A percentile compares a stretch with the other conserved stretches of the same genome.
Evolutionary conservation across 2,888 invertebrate species (phyloP).

Genomic region (Nemotelus pantherinus): DNA sequence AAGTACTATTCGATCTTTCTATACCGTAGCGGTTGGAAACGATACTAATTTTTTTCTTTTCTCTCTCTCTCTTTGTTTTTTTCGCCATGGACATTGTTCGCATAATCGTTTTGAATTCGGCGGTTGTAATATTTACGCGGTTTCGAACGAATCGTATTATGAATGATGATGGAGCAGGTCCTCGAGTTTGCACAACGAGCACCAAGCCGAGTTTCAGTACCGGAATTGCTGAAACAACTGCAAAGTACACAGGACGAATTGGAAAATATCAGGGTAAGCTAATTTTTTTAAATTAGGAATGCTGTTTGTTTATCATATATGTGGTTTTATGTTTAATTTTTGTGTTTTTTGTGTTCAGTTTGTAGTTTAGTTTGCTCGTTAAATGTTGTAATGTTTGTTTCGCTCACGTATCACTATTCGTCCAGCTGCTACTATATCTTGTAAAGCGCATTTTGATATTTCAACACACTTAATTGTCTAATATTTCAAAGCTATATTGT

Average conservation of each 20-base stretch:
- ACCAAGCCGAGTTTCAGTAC: slow-evolving; percentile 78
- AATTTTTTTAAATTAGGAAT: neutral
- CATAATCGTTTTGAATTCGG: neutral
- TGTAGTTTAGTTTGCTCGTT: neutral
- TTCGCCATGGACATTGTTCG: neutral
- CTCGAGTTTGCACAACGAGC: slow-evolving; percentile 69
- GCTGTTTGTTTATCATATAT: neutral
- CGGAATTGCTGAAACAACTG: slow-evolving; percentile 83
- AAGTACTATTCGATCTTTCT: slow-evolving; percentile 66
- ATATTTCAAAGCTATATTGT: too few species aligned
- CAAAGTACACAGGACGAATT: slow-evolving; percentile 87
- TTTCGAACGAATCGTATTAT: neutral
- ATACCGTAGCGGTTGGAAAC: slow-evolving; percentile 38
- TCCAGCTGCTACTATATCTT: too few species aligned
- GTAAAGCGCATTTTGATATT: too few species aligned
- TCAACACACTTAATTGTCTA: too few species aligned
- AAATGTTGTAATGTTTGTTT: slow-evolving; percentile 2
- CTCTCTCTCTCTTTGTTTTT: slow-evolving; percentile 26
- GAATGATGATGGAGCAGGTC: slow-evolving; percentile 55
- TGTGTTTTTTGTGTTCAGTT: slow-evolving; percentile 56
- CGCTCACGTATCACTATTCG: neutral
- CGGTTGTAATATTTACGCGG: neutral
- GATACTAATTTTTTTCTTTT: slow-evolving; percentile 37
- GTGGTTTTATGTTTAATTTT: slow-evolving; percentile 29
- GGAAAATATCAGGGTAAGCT: slow-evolving; percentile 86